A percentile compares a stretch with the other conserved stretches of the same genome.
Evolutionary conservation across 2,113 vertebrate genomes (phyloP).

Genomic region (Tautogolabrus adspersus): DNA sequence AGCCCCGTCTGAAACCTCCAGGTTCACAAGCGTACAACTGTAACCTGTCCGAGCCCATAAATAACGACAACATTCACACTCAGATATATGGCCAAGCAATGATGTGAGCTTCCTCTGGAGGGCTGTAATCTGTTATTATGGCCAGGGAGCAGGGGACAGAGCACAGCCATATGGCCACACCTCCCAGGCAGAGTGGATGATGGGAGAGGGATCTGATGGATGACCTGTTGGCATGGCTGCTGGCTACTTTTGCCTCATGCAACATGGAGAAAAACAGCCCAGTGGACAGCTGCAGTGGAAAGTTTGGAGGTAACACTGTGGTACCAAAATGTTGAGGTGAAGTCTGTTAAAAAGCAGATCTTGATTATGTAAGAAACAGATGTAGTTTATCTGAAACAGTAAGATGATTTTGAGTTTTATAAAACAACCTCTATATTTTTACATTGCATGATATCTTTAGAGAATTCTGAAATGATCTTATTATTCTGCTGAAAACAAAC

Average conservation of each 20-base stretch:
- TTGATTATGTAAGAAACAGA: conserved; percentile 13
- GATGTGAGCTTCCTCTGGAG: conserved; percentile 74
- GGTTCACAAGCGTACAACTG: conserved; percentile 69
- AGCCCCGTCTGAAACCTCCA: conserved; percentile 45
- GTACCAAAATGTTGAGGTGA: conserved; percentile 35
- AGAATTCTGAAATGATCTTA: not conserved
- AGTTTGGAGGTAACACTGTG: conserved; percentile 36
- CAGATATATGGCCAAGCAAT: conserved; percentile 73
- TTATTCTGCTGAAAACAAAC: no score
- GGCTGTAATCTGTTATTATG: conserved; percentile 77
- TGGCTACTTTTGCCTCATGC: conserved; percentile 61
- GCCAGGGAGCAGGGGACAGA: conserved; percentile 63
- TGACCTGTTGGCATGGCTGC: conserved; percentile 68
- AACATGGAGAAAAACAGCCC: conserved; percentile 66
- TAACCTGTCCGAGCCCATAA: conserved; percentile 67
- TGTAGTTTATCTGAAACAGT: not conserved
- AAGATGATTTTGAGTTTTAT: not conserved
- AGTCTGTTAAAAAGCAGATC: conserved; percentile 9
- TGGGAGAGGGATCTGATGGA: conserved; percentile 72
- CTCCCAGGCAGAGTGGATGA: conserved; percentile 68
- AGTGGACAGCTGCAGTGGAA: conserved; percentile 48
- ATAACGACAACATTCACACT: conserved; percentile 69
- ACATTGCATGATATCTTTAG: not conserved
- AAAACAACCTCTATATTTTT: not conserved
- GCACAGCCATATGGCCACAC: conserved; percentile 61